These are phyloP conservation scores for Nannoperca obscura DNA, from an alignment of 2,797 vertebrate species.

Conservation along the genomic window DNA sequence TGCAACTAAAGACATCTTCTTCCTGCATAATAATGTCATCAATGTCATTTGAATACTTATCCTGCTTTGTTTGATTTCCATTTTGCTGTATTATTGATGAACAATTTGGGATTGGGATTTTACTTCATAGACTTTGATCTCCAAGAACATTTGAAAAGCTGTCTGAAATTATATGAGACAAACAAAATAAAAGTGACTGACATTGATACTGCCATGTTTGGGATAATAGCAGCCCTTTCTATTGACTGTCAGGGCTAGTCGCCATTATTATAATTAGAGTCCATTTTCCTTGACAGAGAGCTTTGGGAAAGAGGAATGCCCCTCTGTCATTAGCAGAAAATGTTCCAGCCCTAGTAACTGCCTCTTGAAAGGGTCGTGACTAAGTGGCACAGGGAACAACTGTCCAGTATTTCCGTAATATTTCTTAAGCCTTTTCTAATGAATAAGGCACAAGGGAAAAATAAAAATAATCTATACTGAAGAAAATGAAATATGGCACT, in stretches of 20 bases:
- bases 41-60: constrained; percentile 16
- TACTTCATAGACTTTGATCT: constrained; percentile 11
- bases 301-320: constrained; percentile 64
- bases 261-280: constrained; percentile 76
- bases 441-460: constrained; percentile 42
- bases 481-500: constrained; percentile 38
- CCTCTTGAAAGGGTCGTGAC: constrained; percentile 65
- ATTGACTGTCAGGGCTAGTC: constrained; percentile 61
- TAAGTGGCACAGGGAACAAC: constrained; percentile 61
- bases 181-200: constrained; percentile 52
- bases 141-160: constrained; percentile 28
- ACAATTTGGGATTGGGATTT: constrained; percentile 20
- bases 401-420: constrained; percentile 52
- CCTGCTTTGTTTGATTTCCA: constrained; percentile 27
- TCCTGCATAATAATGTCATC: constrained; percentile 49
- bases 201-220: constrained; percentile 60
- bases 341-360: constrained; percentile 62
- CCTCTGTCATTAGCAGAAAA: constrained; percentile 75
- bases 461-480: constrained; percentile 46
- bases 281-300: constrained; percentile 75
- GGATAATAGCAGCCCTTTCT: constrained; percentile 67
- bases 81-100: constrained; percentile 13
- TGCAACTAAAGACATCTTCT: constrained; percentile 39
- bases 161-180: constrained; percentile 20
- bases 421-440: constrained; percentile 50